Base-by-base conservation (phyloP, 2,797 vertebrate genomes). In the Acipenser transmontanus region DNA sequence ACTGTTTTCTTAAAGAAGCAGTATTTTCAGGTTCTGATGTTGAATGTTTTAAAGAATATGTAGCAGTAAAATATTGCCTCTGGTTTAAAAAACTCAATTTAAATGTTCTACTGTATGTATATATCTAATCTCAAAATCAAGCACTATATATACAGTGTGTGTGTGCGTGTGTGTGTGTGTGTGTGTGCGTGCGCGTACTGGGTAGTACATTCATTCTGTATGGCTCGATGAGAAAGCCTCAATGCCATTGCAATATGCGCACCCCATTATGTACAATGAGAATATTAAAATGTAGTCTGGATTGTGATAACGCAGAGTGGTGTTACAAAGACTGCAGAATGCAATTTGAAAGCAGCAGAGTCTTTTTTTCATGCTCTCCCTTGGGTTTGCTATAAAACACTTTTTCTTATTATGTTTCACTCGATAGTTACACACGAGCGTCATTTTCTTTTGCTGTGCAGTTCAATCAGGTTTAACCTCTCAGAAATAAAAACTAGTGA, bases 181-280 rank as follows among this genome's bases (percentile, higher is more conserved):
- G 4, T 4, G 34, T 34, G 34, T 34, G 34, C 34, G 3, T 4
- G 34, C 34, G n/a, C 54, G 11, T n/a, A n/a, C 54, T 57, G 54
- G 54, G 54, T 13, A 57, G 54, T n/a, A n/a, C 1, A 57, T 4
- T 34, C 2, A 34, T 34, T 34, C 3, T 4, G 34, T 4, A 34
- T 34, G 34, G 34, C 34, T 34, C 2, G 34, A 34, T 34, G 34
- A 34, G 34, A 34, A 34, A 4, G 34, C 34, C 34, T 34, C 34
- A 34, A 34, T 4, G 34, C 34, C 34, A 34, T 34, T 34, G 34
- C 34, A 34, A 34, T 34, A 34, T 34, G 34, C 4, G 34, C 34
- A 34, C 65, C 54, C 77, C 72, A 74, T 70, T 17, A 48, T 62
- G 54, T n/a, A 57, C 12, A 57, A 57, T 11, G 9, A 57, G 12